These are phyloP conservation scores for Plotosus lineatus DNA, from an alignment of 2,113 vertebrate species.

Conservation along the genomic window DNA sequence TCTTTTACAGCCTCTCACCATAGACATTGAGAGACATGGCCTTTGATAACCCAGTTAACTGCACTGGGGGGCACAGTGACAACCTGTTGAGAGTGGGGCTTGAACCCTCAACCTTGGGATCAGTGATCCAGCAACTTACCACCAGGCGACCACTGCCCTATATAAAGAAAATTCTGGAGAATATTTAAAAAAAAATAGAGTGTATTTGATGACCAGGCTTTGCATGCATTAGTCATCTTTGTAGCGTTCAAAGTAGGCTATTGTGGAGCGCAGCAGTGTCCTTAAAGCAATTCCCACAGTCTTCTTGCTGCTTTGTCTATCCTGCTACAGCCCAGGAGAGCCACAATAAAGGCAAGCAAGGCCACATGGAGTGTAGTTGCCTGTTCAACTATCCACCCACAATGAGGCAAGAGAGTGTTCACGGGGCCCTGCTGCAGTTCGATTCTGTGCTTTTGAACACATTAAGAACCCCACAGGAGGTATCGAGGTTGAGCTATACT, in stretches of 20 bases:
- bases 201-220: conserved; percentile 26
- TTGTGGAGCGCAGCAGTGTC: conserved; percentile 41
- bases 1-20: too few species aligned
- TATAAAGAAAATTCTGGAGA: background rate
- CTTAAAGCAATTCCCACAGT: conserved; percentile 34
- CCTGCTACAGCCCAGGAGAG: background rate
- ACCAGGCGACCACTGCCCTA: too few species aligned
- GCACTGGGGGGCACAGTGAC: too few species aligned
- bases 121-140: too few species aligned
- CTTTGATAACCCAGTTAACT: too few species aligned
- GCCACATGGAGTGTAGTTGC: conserved; percentile 25
- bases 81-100: too few species aligned
- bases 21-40: too few species aligned
- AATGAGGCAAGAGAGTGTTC: conserved; percentile 6
- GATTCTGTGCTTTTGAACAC: conserved; percentile 8
- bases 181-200: conserved; percentile 1
- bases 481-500: background rate
- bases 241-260: conserved; percentile 13
- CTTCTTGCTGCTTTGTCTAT: conserved; percentile 31
- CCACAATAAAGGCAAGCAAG: conserved; percentile 31
- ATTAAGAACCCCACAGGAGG: conserved; percentile 25
- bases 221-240: conserved; percentile 23
- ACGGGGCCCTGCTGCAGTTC: background rate
- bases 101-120: too few species aligned
- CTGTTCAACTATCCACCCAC: conserved; percentile 15